Base-by-base conservation (phyloP, 2,113 vertebrate genomes). In the Rhagologus leucostigma region DNA sequence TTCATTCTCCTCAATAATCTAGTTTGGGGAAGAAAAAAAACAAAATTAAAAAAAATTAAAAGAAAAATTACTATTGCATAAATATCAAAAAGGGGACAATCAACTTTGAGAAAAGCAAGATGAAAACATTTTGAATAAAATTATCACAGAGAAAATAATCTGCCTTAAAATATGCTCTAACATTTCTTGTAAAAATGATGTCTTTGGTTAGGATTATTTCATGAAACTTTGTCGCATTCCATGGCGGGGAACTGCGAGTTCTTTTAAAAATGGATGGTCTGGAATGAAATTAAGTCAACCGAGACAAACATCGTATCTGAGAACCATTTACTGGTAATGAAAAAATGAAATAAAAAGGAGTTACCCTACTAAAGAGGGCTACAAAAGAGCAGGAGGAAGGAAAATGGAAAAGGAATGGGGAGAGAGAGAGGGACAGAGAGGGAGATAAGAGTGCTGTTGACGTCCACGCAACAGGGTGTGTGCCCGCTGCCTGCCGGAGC, bases 361-460 rank as follows among this genome's bases (percentile, higher is more conserved):
- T 30, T 44, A 14, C 7, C 33, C 27, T 27, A 7, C 1, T 4
- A 27, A 49, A 68, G n/a, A 22, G 13, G 4, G 11, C 52, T 33
- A 10, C 10, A 68, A 68, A 47, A 47, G 16, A 47, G 10, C 6
- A 39, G 16, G 16, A 37, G 50, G 16, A 80, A 8, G 7, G 24
- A 8, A 56, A 32, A 26, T 32, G 10, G 20, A 37, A 67, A 37
- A 46, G 12, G 7, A 37, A 65, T 19, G 6, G 5, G 30, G 35
- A 9, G 14, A 4, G 4, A 6, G 3, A 6, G 10, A 0, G 7
- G 3, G 22, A 20, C 5, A 10, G 3, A 6, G 10, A 0, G 7
- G 4, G 22, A 20, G 9, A 10, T 5, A 55, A 55, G 14, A 26
- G n/a, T 12, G 57, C n/a, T 10, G 3, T 7, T 17, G 57, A 26